Percentiles rank a stretch among this genome's conserved stretches.
Conservation (phyloP, 2,113 vertebrate genomes). For the Nycticebus coucang region DNA sequence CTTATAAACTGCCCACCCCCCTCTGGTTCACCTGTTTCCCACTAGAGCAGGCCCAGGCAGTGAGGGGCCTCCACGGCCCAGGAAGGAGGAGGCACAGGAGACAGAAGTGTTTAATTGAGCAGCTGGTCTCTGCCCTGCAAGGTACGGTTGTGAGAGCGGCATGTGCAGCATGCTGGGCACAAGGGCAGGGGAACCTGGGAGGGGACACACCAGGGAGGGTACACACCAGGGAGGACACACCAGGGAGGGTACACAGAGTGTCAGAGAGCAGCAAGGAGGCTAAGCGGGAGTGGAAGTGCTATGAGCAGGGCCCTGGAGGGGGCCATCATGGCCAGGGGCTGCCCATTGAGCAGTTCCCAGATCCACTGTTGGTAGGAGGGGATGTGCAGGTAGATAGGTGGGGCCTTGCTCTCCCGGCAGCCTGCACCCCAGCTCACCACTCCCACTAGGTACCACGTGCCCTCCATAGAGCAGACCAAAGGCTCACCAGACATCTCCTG, state of each 20-base stretch:
- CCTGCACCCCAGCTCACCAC: conserved; percentile 66
- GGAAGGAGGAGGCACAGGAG: not conserved
- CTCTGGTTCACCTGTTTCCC: not conserved
- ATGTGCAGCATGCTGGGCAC: not conserved
- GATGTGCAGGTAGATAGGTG: conserved; percentile 25
- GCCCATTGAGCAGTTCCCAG: not conserved
- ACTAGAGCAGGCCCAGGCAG: not conserved
- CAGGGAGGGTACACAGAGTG: fast-evolving
- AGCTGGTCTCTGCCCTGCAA: not conserved
- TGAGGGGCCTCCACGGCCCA: not conserved
- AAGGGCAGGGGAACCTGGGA: not conserved
- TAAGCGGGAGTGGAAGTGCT: not conserved
- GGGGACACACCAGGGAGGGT: fast-evolving
- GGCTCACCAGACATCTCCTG: conserved; percentile 66
- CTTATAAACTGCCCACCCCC: not conserved
- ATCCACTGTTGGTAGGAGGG: conserved; percentile 49
- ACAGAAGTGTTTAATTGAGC: conserved; percentile 54
- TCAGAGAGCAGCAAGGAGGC: conserved; percentile 50
- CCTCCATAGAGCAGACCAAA: conserved; percentile 19
- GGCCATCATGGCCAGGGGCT: not conserved
- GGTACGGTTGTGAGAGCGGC: not conserved
- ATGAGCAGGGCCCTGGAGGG: not conserved
- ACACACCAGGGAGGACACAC: fast-evolving
- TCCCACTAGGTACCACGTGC: conserved; percentile 57
- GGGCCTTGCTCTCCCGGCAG: not conserved